Percentiles rank a stretch among this genome's conserved stretches.
Evolutionary conservation across 2,888 invertebrate species (phyloP).

Genomic region (Caenorhabditis afra): DNA sequence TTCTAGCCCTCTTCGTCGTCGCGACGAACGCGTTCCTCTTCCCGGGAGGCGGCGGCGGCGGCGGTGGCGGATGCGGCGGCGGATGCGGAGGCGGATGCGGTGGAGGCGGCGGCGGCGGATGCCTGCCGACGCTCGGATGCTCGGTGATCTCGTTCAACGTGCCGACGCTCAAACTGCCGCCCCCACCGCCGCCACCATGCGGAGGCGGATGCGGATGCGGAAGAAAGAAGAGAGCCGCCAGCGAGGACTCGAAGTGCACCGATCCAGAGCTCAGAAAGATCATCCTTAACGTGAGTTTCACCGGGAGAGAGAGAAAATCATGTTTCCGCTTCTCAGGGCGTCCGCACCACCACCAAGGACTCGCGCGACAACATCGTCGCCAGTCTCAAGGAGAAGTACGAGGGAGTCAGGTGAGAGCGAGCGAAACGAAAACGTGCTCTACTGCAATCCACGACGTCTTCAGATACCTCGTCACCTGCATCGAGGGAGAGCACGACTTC

Average conservation of each 20-base stretch:
- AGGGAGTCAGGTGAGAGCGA: slow-evolving; percentile 50
- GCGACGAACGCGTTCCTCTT: slow-evolving; percentile 62
- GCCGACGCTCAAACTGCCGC: slow-evolving; percentile 59
- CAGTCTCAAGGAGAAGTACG: slow-evolving; percentile 64
- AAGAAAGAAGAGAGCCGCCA: slow-evolving; percentile 66
- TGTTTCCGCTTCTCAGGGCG: slow-evolving; percentile 41
- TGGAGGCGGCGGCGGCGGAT: slow-evolving; percentile 60
- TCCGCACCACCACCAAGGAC: slow-evolving; percentile 62
- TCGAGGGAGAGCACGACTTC: slow-evolving; percentile 65
- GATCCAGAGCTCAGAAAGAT: slow-evolving; percentile 65
- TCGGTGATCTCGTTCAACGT: slow-evolving; percentile 57
- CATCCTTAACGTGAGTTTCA: slow-evolving; percentile 65
- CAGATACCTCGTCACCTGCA: slow-evolving; percentile 67
- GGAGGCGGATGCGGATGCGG: slow-evolving; percentile 63
- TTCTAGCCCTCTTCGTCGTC: slow-evolving; percentile 29
- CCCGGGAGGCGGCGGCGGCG: slow-evolving; percentile 63
- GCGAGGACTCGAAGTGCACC: slow-evolving; percentile 65
- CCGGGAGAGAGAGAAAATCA: too few relatives aligned
- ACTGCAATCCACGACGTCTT: too few relatives aligned
- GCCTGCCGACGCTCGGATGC: slow-evolving; percentile 56
- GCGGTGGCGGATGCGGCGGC: slow-evolving; percentile 60
- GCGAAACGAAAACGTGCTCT: too few relatives aligned
- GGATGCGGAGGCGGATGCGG: slow-evolving; percentile 60
- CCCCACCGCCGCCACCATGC: slow-evolving; percentile 65
- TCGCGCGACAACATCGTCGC: slow-evolving; percentile 67